These are phyloP conservation scores for Agrochola lota DNA, from an alignment of 2,888 invertebrate species.

Conservation along the genomic window DNA sequence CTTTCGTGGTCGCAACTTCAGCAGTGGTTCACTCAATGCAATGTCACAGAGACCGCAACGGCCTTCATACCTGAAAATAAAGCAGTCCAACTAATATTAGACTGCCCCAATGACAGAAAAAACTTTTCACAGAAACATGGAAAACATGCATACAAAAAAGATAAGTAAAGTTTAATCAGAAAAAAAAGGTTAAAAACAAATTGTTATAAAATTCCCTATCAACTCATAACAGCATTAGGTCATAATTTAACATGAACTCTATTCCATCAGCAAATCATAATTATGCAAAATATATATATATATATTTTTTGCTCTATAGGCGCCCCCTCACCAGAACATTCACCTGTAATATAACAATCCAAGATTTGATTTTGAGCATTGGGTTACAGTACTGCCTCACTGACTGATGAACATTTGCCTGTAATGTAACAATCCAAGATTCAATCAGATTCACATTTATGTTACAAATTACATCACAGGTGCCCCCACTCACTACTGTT, in stretches of 20 bases:
- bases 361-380: too few species aligned
- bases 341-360: too few species aligned
- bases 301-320: too few species aligned
- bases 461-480: too few species aligned
- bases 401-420: too few species aligned
- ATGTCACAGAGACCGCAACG: slow-evolving; percentile 94
- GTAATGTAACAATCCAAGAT: too few species aligned
- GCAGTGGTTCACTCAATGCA: slow-evolving; percentile 96
- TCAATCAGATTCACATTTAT: too few species aligned
- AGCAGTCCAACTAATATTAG: neutral
- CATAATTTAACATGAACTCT: neutral
- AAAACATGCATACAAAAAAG: neutral
- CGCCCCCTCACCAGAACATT: too few species aligned
- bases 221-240: neutral
- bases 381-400: too few species aligned
- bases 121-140: neutral
- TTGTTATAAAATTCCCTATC: neutral
- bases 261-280: neutral
- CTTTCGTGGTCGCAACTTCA: slow-evolving; percentile 97
- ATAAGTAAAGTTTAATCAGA: neutral
- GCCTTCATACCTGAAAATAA: slow-evolving; percentile 92
- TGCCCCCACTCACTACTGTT: too few species aligned
- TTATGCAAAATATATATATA: too few species aligned
- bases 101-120: neutral
- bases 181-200: neutral